A percentile compares a stretch with the other conserved stretches of the same genome.
Evolutionary conservation across 2,888 invertebrate genomes (phyloP).

Genomic region (Mallateleia sp.): DNA sequence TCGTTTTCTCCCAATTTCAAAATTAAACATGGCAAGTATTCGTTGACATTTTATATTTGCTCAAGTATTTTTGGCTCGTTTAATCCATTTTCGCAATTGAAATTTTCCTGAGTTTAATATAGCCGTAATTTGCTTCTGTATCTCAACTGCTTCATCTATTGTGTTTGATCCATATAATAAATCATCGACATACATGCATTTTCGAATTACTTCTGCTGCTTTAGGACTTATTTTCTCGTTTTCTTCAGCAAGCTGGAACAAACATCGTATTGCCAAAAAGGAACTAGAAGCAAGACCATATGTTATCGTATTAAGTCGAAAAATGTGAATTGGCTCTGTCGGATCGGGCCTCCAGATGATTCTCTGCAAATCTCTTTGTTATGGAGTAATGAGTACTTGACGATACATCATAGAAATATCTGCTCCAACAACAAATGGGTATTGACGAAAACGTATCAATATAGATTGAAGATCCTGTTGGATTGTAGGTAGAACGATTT

Average conservation of each 20-base stretch:
- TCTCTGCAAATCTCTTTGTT: slow-evolving; percentile 75
- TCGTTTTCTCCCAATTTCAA: slow-evolving; percentile 18
- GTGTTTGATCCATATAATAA: slow-evolving; percentile 73
- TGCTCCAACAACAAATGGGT: slow-evolving; percentile 77
- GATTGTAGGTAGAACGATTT: slow-evolving; percentile 77
- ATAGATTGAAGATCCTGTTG: slow-evolving; percentile 74
- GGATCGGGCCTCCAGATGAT: slow-evolving; percentile 81
- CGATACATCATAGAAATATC: slow-evolving; percentile 84
- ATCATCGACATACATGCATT: slow-evolving; percentile 82
- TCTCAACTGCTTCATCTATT: slow-evolving; percentile 63
- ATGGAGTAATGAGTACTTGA: slow-evolving; percentile 47
- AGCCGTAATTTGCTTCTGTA: slow-evolving; percentile 51
- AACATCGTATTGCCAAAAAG: slow-evolving; percentile 74
- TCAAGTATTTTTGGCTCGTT: slow-evolving; percentile 19
- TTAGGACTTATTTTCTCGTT: slow-evolving; percentile 54
- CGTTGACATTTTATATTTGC: neutral
- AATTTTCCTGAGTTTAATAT: slow-evolving; percentile 60
- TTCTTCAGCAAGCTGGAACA: slow-evolving; percentile 77
- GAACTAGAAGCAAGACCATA: slow-evolving; percentile 79
- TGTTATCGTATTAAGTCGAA: slow-evolving; percentile 75
- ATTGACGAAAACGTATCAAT: slow-evolving; percentile 75
- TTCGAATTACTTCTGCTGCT: slow-evolving; percentile 44
- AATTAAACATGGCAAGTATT: slow-evolving; percentile 2
- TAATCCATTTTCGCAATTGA: slow-evolving; percentile 76
- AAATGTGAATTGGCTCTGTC: slow-evolving; percentile 23